Evolutionary conservation across 2,113 vertebrate species (phyloP), one percentile per base, ranked within the genome.

Genomic region (Neodontobutis hainanensis): DNA sequence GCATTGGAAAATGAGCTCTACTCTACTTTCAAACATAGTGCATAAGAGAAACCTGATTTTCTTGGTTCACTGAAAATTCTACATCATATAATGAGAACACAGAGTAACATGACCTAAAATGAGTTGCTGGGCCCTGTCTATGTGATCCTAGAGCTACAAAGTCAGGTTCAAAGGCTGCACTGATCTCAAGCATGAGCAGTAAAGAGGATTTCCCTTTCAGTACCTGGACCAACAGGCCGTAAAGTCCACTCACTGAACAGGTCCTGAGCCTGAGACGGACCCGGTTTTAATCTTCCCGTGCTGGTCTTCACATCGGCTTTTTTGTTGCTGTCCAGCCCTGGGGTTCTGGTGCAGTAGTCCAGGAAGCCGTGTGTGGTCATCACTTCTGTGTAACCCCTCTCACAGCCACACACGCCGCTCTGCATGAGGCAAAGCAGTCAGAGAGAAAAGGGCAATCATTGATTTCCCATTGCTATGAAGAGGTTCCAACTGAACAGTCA

Each of bases 321-420:
- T 90, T 96, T 97, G 88, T 94, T 95, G 88, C 93, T 94, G 89
- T 97, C 96, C 11, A 91, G 91, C 61, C 95, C 95, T 0, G 97
- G 97, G n/a, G 96, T 93, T 90, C 95, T 96, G 86, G 96, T 93
- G 87, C 97, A 98, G 89, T 99, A 99, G 92, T 99, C 97, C 91
- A 99, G 90, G 81, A 96, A 90, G n/a, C 96, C 97, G 67, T 96
- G 92, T 40, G 95, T 95, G 87, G 93, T 96, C 96, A 98, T 96
- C 78, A 98, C 96, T 90, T 98, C 96, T 0, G 92, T 96, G 62
- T 98, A 99, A 60, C 97, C 97, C 70, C 84, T 94, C 87, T 97
- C 95, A 85, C 97, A 99, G 48, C 96, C 95, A 60, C 97, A 99
- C 84, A 98, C 93, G 36, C 96, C 97, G 12, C 92, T 94, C 97